Percentiles rank a stretch among this genome's conserved stretches.
Evolutionary conservation across 2,797 vertebrate species (phyloP).

Genomic region (Tenualosa thibaudeaui): DNA sequence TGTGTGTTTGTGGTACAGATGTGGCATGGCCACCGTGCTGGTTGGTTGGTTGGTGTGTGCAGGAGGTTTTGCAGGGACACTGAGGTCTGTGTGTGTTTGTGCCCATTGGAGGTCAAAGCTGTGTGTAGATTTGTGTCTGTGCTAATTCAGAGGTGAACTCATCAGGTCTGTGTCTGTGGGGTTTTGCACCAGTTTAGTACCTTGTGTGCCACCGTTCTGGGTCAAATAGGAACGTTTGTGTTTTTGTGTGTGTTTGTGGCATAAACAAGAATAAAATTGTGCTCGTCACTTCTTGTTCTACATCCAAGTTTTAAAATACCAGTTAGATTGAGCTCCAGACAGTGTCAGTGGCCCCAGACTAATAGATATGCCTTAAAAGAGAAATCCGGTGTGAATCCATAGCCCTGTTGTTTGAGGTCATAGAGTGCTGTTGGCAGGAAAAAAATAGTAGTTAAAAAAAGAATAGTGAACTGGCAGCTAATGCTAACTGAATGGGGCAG

Average conservation of each 20-base stretch:
- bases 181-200: not conserved
- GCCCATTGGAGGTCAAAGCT: not conserved
- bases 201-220: not conserved
- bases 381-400: no score
- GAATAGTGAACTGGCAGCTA: no score
- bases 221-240: not conserved
- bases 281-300: not conserved
- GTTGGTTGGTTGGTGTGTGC: not conserved
- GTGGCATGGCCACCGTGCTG: not conserved
- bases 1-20: not conserved
- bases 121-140: not conserved
- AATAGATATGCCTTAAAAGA: not conserved
- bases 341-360: not conserved
- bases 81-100: constrained; percentile 7
- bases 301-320: not conserved
- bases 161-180: not conserved
- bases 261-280: not conserved
- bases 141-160: not conserved
- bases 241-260: not conserved
- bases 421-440: no score
- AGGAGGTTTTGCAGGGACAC: not conserved
- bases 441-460: no score
- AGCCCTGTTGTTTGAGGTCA: no score
- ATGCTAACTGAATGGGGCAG: no score
- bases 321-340: not conserved